Conservation (phyloP, 2,888 invertebrate genomes). For the Zeuzera pyrina region DNA sequence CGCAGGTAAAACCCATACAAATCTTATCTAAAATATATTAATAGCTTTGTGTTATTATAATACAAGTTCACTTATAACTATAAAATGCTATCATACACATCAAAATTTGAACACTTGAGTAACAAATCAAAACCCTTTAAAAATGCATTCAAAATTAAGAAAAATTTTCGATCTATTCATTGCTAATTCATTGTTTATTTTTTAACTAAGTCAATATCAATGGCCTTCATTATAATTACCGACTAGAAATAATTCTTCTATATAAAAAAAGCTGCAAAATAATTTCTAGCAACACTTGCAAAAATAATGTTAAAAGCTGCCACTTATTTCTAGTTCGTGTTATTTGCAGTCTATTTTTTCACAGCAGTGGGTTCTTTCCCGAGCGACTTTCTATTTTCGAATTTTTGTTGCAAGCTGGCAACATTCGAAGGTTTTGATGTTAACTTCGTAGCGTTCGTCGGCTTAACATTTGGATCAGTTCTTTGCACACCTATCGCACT, state of each 20-base stretch:
- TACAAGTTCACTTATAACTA: background rate
- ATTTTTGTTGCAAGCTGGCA: slow-evolving; percentile 84
- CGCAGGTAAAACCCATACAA: background rate
- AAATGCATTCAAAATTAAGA: no score
- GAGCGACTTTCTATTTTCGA: slow-evolving; percentile 75
- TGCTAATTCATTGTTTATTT: background rate
- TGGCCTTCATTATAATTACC: background rate
- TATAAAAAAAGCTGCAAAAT: slow-evolving; percentile 12
- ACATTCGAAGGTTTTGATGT: slow-evolving; percentile 78
- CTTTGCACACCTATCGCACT: slow-evolving; percentile 33
- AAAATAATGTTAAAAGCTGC: no score
- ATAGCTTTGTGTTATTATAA: background rate
- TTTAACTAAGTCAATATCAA: background rate
- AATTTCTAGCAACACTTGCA: slow-evolving; percentile 19
- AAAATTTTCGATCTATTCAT: background rate
- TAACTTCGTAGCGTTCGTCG: slow-evolving; percentile 55
- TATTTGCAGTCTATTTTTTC: slow-evolving; percentile 47
- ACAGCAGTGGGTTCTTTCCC: slow-evolving; percentile 50
- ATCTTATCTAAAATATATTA: background rate
- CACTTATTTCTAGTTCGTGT: no score
- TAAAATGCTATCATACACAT: background rate
- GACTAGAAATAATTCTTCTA: background rate
- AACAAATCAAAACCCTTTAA: background rate
- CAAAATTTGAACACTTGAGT: background rate
- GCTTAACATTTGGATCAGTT: slow-evolving; percentile 42